Conservation (phyloP, 2,797 vertebrate genomes). For the Sorex maritimensis region DNA sequence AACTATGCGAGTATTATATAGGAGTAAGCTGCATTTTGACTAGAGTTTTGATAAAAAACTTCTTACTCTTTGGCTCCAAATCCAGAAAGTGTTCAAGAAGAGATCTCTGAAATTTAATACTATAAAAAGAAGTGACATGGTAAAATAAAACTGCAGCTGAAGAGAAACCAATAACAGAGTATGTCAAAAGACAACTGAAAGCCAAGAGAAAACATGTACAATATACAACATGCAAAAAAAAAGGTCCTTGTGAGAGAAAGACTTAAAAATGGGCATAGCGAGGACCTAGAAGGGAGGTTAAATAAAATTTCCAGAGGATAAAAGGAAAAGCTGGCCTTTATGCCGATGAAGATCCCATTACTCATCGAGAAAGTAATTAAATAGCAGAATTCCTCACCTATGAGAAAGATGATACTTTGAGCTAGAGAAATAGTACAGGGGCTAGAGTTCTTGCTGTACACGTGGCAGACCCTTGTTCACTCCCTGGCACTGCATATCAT, state of each 20-base stretch:
- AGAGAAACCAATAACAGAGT: not conserved
- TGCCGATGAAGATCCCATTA: not conserved
- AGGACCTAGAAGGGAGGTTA: too few relatives aligned
- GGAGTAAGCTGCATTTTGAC: not conserved
- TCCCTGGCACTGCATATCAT: too few relatives aligned
- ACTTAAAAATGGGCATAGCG: too few relatives aligned
- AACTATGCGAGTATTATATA: not conserved
- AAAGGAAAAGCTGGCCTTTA: not conserved
- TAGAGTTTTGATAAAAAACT: not conserved
- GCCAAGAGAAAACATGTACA: not conserved
- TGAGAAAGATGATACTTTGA: too few relatives aligned
- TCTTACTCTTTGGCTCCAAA: not conserved
- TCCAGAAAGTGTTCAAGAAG: not conserved
- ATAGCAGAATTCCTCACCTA: not conserved
- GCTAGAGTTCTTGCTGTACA: too few relatives aligned
- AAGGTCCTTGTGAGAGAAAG: too few relatives aligned
- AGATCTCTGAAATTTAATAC: accelerated
- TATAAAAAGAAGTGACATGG: not conserved
- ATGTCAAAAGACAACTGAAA: not conserved
- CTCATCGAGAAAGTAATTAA: not conserved
- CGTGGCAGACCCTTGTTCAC: too few relatives aligned
- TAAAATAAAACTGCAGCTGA: not conserved
- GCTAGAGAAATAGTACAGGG: too few relatives aligned
- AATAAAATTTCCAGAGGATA: not conserved
- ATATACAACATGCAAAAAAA: too few relatives aligned